These are phyloP conservation scores for Muntiacus muntjak DNA, from an alignment of 2,113 vertebrate genomes.

Conservation along the genomic window DNA sequence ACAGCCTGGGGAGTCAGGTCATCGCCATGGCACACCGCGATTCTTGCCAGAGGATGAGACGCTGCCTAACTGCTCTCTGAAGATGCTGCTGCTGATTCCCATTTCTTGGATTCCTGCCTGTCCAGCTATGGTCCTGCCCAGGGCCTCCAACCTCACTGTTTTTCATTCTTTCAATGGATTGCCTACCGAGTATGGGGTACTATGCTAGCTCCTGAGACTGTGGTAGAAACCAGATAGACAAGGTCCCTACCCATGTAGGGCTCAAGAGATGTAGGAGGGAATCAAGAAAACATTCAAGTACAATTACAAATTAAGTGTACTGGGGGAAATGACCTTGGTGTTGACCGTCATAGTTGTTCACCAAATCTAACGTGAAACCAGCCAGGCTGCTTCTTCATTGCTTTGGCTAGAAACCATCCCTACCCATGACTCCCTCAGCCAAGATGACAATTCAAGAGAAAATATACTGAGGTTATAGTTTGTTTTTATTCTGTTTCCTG, in stretches of 20 bases:
- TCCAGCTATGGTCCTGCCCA: background rate
- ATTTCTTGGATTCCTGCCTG: background rate
- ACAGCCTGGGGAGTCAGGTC: accelerated
- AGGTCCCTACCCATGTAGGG: accelerated
- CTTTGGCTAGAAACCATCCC: background rate
- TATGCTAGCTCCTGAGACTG: background rate
- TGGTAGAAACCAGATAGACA: background rate
- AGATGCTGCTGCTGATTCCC: background rate
- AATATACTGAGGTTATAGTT: background rate
- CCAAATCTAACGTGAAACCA: background rate
- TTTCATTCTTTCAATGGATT: background rate
- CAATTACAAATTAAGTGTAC: background rate
- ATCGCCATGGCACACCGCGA: accelerated
- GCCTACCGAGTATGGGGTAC: background rate
- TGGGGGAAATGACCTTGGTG: background rate
- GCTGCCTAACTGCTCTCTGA: background rate
- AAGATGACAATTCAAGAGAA: background rate
- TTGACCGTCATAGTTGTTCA: background rate
- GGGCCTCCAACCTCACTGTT: background rate
- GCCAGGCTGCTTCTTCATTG: background rate
- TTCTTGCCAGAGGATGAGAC: background rate
- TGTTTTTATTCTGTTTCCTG: background rate
- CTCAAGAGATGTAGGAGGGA: background rate
- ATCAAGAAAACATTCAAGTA: background rate
- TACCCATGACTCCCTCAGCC: background rate